A percentile compares a stretch with the other conserved stretches of the same genome.
Conservation (phyloP, 1,140 invertebrate species). For the Caenorhabditis inopinata region DNA sequence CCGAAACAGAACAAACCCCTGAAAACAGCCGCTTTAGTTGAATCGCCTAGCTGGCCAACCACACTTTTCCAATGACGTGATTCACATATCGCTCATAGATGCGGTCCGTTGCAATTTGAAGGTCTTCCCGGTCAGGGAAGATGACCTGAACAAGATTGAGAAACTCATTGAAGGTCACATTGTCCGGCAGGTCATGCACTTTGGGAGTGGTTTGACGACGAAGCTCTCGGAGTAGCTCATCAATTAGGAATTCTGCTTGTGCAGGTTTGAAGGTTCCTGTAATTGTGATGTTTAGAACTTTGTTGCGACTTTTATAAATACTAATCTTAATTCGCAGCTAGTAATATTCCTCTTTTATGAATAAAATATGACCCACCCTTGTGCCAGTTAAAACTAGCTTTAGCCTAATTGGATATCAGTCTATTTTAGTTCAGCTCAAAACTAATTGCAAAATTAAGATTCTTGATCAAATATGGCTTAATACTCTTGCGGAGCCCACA, state of each 20-base stretch:
- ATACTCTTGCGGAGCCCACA: too few relatives aligned
- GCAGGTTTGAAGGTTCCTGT: conserved; percentile 19
- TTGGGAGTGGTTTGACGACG: conserved; percentile 21
- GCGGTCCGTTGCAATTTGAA: conserved; percentile 2
- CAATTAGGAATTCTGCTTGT: conserved; percentile 1
- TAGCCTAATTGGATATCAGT: too few relatives aligned
- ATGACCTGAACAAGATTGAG: conserved; percentile 9
- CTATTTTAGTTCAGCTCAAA: too few relatives aligned
- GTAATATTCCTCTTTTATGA: too few relatives aligned
- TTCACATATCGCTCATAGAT: conserved; percentile 1
- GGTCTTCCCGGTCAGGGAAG: conserved; percentile 15
- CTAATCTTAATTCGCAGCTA: too few relatives aligned
- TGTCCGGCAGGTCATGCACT: conserved; percentile 1
- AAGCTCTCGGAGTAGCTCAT: conserved; percentile 19
- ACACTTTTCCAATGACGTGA: conserved; percentile 10
- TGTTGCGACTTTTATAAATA: too few relatives aligned
- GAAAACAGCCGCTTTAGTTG: not conserved
- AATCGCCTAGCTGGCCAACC: too few relatives aligned
- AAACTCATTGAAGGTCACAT: conserved; percentile 17
- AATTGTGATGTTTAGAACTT: not conserved
- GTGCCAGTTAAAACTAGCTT: too few relatives aligned
- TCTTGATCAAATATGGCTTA: too few relatives aligned
- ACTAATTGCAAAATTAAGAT: too few relatives aligned
- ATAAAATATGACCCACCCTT: too few relatives aligned
- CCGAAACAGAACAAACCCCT: conserved; percentile 6